Base-by-base conservation (phyloP, 2,797 vertebrate genomes). In the Microctenopoma lineatum region DNA sequence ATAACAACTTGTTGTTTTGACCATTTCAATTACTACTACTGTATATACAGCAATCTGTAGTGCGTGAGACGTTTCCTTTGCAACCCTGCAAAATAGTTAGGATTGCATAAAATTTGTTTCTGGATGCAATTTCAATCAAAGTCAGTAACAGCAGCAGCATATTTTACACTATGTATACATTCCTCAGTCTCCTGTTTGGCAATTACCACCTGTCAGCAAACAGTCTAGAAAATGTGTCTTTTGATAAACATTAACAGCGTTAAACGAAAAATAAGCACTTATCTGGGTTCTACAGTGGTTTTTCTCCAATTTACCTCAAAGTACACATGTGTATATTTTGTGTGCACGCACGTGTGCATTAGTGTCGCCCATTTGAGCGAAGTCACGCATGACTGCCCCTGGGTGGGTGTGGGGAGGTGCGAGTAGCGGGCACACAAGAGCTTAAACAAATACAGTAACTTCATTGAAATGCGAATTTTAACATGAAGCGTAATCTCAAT, bases 381-480 rank as follows among this genome's bases (percentile, higher is more conserved):
- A 73, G 75, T 77, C 75, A 77, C 39, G 56, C 59, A 29, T 68
- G 59, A 25, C 53, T 56, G 63, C 41, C 57, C n/a, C 46, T 32
- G 58, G 46, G 45, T 72, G 63, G 25, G 57, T 64, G 63, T 57
- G 45, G 39, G 46, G 26, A 44, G 48, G 59, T 53, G 38, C 65
- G 7, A 56, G 12, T 27, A 12, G 7, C 5, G 48, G 18, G 42
- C 1, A 11, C 13, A 60, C 29, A 27, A 18, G 46, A 55, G 21
- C 26, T 36, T 32, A 42, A 71, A 71, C 73, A 56, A 61, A 64
- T 65, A 76, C 64, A 81, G 68, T 73, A 64, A 67, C 54, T 77
- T 84, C 70, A 85, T 62, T 84, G 52, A 73, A 85, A 73, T 21
- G 52, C 29, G 12, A 74, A 69, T 85, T 89, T 91, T 81, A 87